Evolutionary conservation across 2,797 vertebrate genomes (phyloP).

Genomic region (Phataginus tetradactyla): DNA sequence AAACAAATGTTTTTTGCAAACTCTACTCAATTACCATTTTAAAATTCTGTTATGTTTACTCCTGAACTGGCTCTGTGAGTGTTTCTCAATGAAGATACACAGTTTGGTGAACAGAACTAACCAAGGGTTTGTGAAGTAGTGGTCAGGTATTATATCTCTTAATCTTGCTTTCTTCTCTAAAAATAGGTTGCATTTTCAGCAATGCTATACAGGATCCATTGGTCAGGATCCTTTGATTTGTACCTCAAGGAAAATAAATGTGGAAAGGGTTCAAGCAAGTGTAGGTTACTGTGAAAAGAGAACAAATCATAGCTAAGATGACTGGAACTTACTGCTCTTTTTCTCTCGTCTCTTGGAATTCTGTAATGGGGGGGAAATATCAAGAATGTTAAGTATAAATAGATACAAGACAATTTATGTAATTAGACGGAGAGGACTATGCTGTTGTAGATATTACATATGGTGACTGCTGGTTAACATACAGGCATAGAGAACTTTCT

Average conservation of each 20-base stretch:
- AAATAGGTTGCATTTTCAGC: neutral
- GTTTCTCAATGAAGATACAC: neutral
- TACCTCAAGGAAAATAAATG: neutral
- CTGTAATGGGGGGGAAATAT: neutral
- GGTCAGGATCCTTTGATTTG: neutral
- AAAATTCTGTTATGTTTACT: neutral
- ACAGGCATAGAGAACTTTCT: neutral
- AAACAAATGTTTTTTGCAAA: neutral
- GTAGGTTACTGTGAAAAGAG: neutral
- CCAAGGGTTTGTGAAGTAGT: neutral
- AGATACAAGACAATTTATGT: neutral
- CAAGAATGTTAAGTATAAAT: neutral
- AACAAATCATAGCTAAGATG: neutral
- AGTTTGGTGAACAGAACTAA: neutral
- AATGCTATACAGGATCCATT: neutral
- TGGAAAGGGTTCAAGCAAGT: neutral
- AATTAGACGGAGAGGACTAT: neutral
- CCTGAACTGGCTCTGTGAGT: neutral
- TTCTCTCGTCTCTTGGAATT: neutral
- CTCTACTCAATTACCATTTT: neutral
- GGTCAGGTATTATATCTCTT: neutral
- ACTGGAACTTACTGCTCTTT: neutral
- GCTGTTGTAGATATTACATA: neutral
- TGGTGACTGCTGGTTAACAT: neutral
- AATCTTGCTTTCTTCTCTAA: slow-evolving; percentile 18